A percentile compares a stretch with the other conserved stretches of the same genome.
Conservation (phyloP, 2,888 invertebrate species). For the Taenaris catops region DNA sequence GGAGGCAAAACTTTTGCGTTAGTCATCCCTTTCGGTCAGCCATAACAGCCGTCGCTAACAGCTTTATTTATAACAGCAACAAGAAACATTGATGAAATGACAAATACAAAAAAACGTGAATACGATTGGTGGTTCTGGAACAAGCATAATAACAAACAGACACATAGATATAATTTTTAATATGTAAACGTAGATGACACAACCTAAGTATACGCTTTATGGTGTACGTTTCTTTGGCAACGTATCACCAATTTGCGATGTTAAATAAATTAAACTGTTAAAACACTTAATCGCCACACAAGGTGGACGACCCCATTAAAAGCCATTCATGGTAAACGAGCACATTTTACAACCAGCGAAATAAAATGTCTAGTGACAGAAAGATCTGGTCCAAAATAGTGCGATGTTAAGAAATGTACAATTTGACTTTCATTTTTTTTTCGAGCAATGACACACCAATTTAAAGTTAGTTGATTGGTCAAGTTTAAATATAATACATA, state of each 20-base stretch:
- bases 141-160: no score
- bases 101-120: neutral
- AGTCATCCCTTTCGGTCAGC: no score
- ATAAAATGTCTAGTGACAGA: constrained; percentile 10
- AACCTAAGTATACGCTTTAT: no score
- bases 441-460: constrained; percentile 7
- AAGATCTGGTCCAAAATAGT: constrained; percentile 17
- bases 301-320: constrained; percentile 19
- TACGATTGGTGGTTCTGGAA: no score
- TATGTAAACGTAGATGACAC: no score
- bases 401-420: constrained; percentile 25
- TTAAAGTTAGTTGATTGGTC: neutral
- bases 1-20: no score
- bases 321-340: constrained; percentile 18
- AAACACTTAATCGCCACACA: constrained; percentile 2
- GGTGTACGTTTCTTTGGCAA: no score
- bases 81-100: neutral
- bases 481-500: no score
- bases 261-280: neutral
- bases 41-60: no score
- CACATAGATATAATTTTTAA: no score
- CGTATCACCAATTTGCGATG: neutral
- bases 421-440: constrained; percentile 30
- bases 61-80: neutral
- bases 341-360: constrained; percentile 14